A percentile compares a stretch with the other conserved stretches of the same genome.
These are phyloP conservation scores for Conopomorpha cramerella DNA, from an alignment of 1,140 invertebrate genomes.

Conservation along the genomic window DNA sequence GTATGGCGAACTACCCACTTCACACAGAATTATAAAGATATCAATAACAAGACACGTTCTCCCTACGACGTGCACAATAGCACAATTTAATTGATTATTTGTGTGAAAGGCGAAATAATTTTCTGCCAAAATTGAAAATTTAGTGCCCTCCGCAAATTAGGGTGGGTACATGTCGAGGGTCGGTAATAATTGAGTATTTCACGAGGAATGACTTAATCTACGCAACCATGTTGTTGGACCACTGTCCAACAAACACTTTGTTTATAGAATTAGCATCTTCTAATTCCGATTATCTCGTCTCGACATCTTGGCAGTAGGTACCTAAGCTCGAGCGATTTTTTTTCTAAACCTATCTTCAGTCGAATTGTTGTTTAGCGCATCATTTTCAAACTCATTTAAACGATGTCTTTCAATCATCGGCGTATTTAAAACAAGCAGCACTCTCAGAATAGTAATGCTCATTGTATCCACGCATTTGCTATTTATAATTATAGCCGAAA, in stretches of 20 bases:
- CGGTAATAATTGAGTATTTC: too few species aligned
- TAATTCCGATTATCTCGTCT: too few species aligned
- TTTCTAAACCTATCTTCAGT: too few species aligned
- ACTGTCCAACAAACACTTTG: too few species aligned
- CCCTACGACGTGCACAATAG: slow-evolving; percentile 22
- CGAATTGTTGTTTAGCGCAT: slow-evolving; percentile 14
- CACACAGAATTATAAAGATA: slow-evolving; percentile 37
- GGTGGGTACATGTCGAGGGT: too few species aligned
- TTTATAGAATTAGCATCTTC: too few species aligned
- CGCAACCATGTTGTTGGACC: too few species aligned
- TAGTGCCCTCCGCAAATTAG: too few species aligned
- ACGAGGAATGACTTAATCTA: too few species aligned
- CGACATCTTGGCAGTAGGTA: too few species aligned
- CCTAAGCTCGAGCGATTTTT: too few species aligned
- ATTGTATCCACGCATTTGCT: slow-evolving; percentile 49
- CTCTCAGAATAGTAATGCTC: slow-evolving; percentile 43
- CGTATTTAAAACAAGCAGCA: slow-evolving; percentile 37
- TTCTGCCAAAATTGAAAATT: slow-evolving; percentile 20
- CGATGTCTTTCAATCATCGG: slow-evolving; percentile 26
- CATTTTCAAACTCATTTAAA: slow-evolving; percentile 19
- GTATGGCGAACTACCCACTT: slow-evolving; percentile 41
- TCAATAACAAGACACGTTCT: slow-evolving; percentile 41
- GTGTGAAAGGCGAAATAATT: slow-evolving; percentile 33
- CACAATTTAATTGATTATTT: slow-evolving; percentile 49
- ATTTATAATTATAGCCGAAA: slow-evolving; percentile 51